Conservation (phyloP, 2,113 vertebrate genomes). For the Catagonus wagneri region DNA sequence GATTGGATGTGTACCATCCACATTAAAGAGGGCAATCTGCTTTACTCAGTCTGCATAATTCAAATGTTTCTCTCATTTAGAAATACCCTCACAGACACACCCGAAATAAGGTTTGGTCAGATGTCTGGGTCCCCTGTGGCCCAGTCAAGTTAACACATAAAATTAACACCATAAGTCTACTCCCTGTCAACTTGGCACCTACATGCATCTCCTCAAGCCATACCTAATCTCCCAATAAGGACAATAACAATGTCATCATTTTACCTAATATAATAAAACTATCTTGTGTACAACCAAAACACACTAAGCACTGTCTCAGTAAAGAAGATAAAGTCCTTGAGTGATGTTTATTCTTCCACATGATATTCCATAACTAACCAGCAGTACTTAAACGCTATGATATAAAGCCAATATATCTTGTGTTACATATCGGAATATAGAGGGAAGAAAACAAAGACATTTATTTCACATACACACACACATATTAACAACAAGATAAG, state of each 20-base stretch:
- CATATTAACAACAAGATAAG: background rate
- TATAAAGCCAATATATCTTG: background rate
- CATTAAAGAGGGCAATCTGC: background rate
- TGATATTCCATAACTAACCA: background rate
- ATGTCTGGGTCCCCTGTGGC: background rate
- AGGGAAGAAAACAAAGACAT: background rate
- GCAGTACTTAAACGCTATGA: background rate
- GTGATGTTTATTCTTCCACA: background rate
- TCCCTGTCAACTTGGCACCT: background rate
- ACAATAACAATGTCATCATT: background rate
- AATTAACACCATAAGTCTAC: background rate
- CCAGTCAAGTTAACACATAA: background rate
- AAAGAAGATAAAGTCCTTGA: background rate
- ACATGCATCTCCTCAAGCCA: background rate
- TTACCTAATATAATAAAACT: background rate
- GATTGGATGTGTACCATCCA: background rate
- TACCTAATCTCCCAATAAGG: background rate
- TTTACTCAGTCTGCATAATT: background rate
- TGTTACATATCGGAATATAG: background rate
- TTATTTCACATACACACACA: background rate
- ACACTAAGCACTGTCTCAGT: background rate
- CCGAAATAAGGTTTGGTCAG: background rate
- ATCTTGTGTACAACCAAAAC: background rate
- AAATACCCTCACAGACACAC: background rate
- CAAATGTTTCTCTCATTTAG: background rate